Conservation (phyloP, 2,888 invertebrate genomes). For the Hololepta plana region DNA sequence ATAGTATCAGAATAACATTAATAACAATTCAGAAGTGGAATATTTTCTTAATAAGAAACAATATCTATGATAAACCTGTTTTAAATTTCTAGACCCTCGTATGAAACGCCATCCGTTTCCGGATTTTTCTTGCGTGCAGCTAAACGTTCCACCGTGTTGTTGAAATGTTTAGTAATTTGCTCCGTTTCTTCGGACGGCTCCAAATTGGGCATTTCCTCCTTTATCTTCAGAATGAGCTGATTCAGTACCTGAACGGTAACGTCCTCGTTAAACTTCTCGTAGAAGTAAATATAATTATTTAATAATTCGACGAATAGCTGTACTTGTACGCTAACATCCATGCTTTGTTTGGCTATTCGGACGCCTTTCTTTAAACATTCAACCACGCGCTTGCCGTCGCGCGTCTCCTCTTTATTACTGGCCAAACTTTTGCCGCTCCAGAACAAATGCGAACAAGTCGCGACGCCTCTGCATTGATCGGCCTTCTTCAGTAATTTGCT, state of each 20-base stretch:
- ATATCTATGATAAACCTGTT: too few species aligned
- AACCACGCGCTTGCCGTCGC: constrained; percentile 77
- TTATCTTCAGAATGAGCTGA: constrained; percentile 81
- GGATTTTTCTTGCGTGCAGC: constrained; percentile 49
- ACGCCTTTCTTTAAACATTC: constrained; percentile 94
- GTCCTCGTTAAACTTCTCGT: constrained; percentile 55
- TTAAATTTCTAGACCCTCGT: constrained; percentile 42
- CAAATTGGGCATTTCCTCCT: constrained; percentile 82
- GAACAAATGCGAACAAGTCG: constrained; percentile 87
- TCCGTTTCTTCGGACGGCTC: constrained; percentile 93
- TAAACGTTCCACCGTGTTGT: constrained; percentile 72
- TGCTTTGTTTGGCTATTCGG: constrained; percentile 89
- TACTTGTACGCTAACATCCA: constrained; percentile 93
- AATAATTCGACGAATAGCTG: constrained; percentile 90
- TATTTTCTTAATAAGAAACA: too few species aligned
- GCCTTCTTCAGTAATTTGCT: constrained; percentile 93
- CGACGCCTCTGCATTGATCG: constrained; percentile 92
- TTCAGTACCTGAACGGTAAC: constrained; percentile 25
- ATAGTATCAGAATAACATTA: too few species aligned
- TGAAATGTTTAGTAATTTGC: constrained; percentile 90
- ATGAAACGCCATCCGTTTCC: constrained; percentile 30
- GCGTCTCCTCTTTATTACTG: constrained; percentile 39
- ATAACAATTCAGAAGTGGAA: too few species aligned
- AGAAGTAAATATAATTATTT: constrained; percentile 84
- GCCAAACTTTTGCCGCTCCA: constrained; percentile 69